These are phyloP conservation scores for Colossoma macropomum DNA, from an alignment of 2,113 vertebrate genomes.

Conservation along the genomic window DNA sequence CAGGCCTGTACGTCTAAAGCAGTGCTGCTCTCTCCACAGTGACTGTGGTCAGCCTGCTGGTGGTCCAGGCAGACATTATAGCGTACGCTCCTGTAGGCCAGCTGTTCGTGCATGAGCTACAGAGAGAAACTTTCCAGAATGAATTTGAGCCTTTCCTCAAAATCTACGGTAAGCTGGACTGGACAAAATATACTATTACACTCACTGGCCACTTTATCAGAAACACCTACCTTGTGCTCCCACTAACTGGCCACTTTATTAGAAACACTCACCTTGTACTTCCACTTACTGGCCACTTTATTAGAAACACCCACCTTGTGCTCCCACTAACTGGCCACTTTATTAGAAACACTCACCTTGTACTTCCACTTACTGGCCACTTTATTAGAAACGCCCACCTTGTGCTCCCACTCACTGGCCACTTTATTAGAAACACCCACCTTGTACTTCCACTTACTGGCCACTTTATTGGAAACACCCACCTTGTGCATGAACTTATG, in stretches of 20 bases:
- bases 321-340: background rate
- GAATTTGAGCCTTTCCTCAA: slow-evolving; percentile 76
- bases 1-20: background rate
- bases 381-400: background rate
- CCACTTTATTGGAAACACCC: background rate
- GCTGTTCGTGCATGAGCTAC: slow-evolving; percentile 77
- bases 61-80: slow-evolving; percentile 69
- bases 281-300: background rate
- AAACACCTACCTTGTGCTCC: background rate
- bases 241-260: background rate
- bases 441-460: too few species aligned
- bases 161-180: slow-evolving; percentile 71
- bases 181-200: background rate
- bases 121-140: slow-evolving; percentile 75
- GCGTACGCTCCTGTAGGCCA: slow-evolving; percentile 68
- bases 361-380: background rate
- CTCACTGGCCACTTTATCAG: background rate
- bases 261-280: background rate
- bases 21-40: slow-evolving; percentile 56
- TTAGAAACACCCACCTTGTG: background rate
- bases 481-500: too few species aligned
- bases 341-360: background rate
- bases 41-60: slow-evolving; percentile 58
- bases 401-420: too few species aligned
- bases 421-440: too few species aligned